Percentiles rank a stretch among this genome's conserved stretches.
phyloP scores from a whole-genome alignment of 2,888 invertebrate genomes.

The Pandemis corylana region DNA sequence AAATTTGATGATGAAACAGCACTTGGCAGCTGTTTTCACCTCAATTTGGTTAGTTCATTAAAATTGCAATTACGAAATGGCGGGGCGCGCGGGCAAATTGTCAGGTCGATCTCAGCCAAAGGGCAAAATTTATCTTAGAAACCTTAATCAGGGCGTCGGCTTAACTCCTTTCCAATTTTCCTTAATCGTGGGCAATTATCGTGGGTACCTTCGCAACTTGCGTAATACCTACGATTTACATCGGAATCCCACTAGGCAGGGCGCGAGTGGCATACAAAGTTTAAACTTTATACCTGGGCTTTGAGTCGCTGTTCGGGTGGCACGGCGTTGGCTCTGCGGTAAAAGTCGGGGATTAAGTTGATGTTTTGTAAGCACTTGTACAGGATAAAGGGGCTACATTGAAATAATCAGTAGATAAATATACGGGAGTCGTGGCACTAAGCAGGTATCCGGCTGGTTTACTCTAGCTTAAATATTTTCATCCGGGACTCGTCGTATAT shows the following conservation, averaged over 20 bases:
- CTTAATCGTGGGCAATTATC: constrained; percentile 41
- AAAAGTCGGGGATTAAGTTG: constrained; percentile 27
- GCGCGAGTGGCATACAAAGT: constrained; percentile 5
- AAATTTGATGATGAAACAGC: constrained; percentile 23
- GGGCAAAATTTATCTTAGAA: constrained; percentile 39
- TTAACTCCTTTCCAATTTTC: constrained; percentile 43
- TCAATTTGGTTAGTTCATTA: constrained; percentile 37
- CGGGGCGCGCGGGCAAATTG: constrained; percentile 29
- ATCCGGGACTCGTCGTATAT: neutral
- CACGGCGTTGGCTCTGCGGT: neutral
- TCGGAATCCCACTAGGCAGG: constrained; percentile 26
- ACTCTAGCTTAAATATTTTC: neutral
- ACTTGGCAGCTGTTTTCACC: constrained; percentile 35
- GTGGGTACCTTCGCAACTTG: constrained; percentile 32
- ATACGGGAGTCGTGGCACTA: constrained; percentile 13
- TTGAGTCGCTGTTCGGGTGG: neutral
- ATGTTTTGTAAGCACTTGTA: constrained; percentile 38
- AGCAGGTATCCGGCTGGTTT: constrained; percentile 11
- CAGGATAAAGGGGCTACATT: constrained; percentile 13
- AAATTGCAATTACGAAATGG: constrained; percentile 37
- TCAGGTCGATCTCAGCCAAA: constrained; percentile 40
- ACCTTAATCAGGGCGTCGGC: constrained; percentile 38
- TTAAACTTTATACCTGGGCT: constrained; percentile 20
- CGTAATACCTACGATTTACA: constrained; percentile 39
- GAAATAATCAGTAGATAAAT: constrained; percentile 39